A percentile compares a stretch with the other conserved stretches of the same genome.
Conservation (phyloP, 2,113 vertebrate species). For the Peucedramus taeniatus region DNA sequence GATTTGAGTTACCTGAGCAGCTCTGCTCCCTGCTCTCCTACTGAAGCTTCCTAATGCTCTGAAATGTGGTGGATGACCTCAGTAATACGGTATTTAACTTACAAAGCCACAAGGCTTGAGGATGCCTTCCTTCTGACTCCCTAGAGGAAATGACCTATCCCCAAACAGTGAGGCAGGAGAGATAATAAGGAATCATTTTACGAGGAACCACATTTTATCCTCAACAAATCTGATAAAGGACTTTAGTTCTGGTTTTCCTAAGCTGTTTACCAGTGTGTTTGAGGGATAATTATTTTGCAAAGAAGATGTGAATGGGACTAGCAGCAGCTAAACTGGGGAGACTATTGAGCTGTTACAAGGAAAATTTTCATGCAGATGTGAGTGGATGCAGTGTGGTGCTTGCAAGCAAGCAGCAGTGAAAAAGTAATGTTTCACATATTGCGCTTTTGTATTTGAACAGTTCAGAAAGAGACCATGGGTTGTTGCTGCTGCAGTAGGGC, state of each 20-base stretch:
- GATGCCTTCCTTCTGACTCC: neutral
- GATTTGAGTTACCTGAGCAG: neutral
- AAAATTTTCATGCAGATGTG: neutral
- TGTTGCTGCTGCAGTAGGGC: neutral
- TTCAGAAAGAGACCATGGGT: neutral
- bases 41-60: neutral
- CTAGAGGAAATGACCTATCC: neutral
- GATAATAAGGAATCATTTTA: neutral
- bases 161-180: neutral
- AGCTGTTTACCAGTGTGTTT: neutral
- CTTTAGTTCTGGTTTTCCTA: neutral
- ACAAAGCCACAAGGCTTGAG: neutral
- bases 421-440: neutral
- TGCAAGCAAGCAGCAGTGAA: neutral
- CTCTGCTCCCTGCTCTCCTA: neutral
- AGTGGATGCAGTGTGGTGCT: neutral
- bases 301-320: neutral
- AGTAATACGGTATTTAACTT: neutral
- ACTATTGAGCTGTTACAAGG: neutral
- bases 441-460: neutral
- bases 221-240: neutral
- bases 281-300: neutral
- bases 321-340: neutral
- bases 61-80: neutral
- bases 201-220: neutral